These are phyloP conservation scores for Pseudotriccus pelzelni DNA, from an alignment of 2,797 vertebrate species.

Conservation along the genomic window DNA sequence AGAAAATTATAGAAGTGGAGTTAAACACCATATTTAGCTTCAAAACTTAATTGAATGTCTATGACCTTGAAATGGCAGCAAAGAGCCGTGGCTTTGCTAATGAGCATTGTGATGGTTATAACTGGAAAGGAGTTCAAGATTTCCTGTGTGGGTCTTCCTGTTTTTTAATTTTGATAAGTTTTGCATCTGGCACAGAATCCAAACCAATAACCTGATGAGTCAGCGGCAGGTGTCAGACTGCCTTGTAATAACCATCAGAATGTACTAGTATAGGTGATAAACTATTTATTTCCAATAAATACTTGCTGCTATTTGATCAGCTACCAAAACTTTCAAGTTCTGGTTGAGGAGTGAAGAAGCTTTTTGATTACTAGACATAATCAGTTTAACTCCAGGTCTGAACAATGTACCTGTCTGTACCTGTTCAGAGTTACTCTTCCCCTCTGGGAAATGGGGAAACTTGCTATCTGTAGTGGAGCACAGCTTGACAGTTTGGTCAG, in stretches of 20 bases:
- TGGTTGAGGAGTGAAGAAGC: not conserved
- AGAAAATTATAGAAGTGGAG: slow-evolving; percentile 32
- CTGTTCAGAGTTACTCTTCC: slow-evolving; percentile 46
- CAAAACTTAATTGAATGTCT: not conserved
- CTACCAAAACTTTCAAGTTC: not conserved
- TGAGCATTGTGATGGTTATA: slow-evolving; percentile 25
- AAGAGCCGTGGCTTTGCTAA: not conserved
- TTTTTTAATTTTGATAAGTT: not conserved
- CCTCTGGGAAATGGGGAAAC: slow-evolving; percentile 18
- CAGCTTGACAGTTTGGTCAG: slow-evolving; percentile 62
- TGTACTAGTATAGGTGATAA: not conserved
- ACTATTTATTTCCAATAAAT: not conserved
- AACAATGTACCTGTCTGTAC: not conserved
- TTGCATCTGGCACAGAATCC: slow-evolving; percentile 32
- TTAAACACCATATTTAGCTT: slow-evolving; percentile 1
- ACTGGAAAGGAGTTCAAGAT: not conserved
- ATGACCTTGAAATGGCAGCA: not conserved
- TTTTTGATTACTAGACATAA: not conserved
- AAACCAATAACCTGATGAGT: not conserved
- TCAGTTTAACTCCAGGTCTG: slow-evolving; percentile 51
- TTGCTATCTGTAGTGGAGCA: slow-evolving; percentile 35
- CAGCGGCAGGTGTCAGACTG: not conserved
- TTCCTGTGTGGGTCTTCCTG: not conserved
- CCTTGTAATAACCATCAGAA: slow-evolving; percentile 5
- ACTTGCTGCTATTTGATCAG: not conserved